Evolutionary conservation across 2,797 vertebrate species (phyloP), one percentile per base, ranked within the genome.

Genomic region (Furcifer pardalis): DNA sequence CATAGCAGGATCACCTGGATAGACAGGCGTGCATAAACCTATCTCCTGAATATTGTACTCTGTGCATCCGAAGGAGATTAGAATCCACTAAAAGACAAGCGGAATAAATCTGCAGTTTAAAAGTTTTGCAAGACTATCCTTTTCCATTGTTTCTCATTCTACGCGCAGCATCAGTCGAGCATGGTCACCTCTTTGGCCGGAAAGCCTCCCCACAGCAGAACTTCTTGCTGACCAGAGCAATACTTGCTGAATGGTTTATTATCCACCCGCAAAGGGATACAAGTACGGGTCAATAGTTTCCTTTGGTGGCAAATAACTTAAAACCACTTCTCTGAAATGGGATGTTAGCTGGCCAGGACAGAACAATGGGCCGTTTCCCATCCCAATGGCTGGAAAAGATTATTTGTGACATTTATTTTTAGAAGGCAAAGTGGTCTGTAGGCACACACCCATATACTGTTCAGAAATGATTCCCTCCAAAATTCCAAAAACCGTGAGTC

Each of bases 401-500:
- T 89, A 83, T 87, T 90, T 87, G 85, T 91, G 90, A 89, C 87
- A 86, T 72, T 85, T 93, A 93, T 92, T 94, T 94, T 93, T 92
- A 91, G 91, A 91, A 94, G 86, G 12, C 73, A 23, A 42, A 62
- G 35, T 90, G 85, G 86, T 74, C 88, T 79, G 23, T 0, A 1
- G 4, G 65, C 12, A 72, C 84, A 83, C 71, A 85, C 69, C 79
- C 86, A 84, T 87, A 42, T 87, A n/a, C n/a, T 87, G 85, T 88
- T 56, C 52, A 56, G 17, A 19, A 56, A 19, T n/a, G n/a, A n/a
- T n/a, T n/a, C n/a, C n/a, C n/a, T n/a, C n/a, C n/a, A n/a, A n/a
- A n/a, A n/a, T n/a, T n/a, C n/a, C n/a, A n/a, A n/a, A n/a, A 27
- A 19, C 23, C 7, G 27, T 23, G 60, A 62, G 17, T 62, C 3